Conservation (phyloP, 2,888 invertebrate genomes). For the Oscheius sp. region DNA sequence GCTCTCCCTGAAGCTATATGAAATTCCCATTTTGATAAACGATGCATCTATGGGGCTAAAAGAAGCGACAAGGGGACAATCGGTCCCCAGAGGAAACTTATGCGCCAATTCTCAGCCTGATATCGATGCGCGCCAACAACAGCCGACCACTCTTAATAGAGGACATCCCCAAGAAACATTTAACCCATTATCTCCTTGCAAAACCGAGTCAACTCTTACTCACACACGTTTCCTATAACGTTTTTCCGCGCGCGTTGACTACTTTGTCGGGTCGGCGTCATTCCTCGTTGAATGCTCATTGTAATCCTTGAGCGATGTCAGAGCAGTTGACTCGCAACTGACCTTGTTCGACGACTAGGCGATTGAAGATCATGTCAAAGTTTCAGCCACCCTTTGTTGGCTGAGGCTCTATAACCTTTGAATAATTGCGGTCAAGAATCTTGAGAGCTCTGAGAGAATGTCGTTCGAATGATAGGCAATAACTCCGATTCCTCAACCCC, state of each 20-base stretch:
- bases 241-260: too few relatives aligned
- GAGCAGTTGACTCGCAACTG: constrained; percentile 23
- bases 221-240: too few relatives aligned
- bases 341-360: constrained; percentile 10
- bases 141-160: constrained; percentile 36
- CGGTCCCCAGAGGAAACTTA: constrained; percentile 36
- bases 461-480: constrained; percentile 2
- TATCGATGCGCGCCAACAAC: constrained; percentile 38
- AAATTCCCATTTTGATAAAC: constrained; percentile 22
- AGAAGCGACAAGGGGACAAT: constrained; percentile 36
- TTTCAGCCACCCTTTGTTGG: constrained; percentile 7
- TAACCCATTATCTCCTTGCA: constrained; percentile 18
- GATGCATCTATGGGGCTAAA: constrained; percentile 30
- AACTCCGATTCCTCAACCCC: constrained; percentile 16
- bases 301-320: constrained; percentile 17
- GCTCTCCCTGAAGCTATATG: background rate
- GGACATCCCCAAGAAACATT: constrained; percentile 30
- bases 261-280: too few relatives aligned
- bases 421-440: constrained; percentile 30
- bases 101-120: constrained; percentile 38
- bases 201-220: too few relatives aligned
- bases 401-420: constrained; percentile 14
- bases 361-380: constrained; percentile 23
- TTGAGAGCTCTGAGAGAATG: background rate
- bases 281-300: background rate